phyloP scores from a whole-genome alignment of 2,113 vertebrate species.

The Gymnobelideus leadbeateri region DNA sequence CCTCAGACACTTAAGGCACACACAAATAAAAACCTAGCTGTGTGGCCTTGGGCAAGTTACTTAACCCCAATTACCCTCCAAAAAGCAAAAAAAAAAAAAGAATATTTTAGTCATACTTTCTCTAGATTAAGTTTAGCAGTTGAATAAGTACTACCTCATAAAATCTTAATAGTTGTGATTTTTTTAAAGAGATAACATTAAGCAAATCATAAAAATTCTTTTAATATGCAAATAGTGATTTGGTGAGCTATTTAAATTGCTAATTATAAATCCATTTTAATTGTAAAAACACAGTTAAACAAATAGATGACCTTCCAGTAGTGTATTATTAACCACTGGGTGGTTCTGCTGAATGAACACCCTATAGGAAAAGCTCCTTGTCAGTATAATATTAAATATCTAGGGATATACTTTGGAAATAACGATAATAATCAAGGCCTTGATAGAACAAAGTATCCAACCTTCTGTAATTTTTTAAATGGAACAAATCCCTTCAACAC shows the following conservation, averaged over 20 bases:
- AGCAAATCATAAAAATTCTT: slow-evolving; percentile 35
- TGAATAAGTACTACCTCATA: slow-evolving; percentile 34
- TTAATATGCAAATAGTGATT: slow-evolving; percentile 39
- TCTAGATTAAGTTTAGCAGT: neutral
- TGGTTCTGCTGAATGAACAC: neutral
- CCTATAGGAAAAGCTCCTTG: neutral
- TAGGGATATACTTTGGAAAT: slow-evolving; percentile 41
- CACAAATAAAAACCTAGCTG: too few species aligned
- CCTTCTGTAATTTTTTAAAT: slow-evolving; percentile 39
- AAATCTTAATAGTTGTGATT: slow-evolving; percentile 21
- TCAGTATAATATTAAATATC: slow-evolving; percentile 20
- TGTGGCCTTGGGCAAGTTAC: too few species aligned
- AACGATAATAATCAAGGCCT: neutral
- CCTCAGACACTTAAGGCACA: too few species aligned
- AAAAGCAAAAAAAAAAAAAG: too few species aligned
- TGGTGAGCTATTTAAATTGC: slow-evolving; percentile 53
- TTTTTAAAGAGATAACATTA: slow-evolving; percentile 49
- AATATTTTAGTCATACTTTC: too few species aligned
- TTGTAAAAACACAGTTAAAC: slow-evolving; percentile 34
- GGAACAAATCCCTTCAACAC: neutral
- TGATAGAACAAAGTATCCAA: slow-evolving; percentile 43
- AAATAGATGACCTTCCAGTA: slow-evolving; percentile 49
- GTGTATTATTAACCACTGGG: slow-evolving; percentile 23
- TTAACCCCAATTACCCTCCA: too few species aligned
- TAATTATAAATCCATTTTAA: slow-evolving; percentile 23